phyloP scores from a whole-genome alignment of 2,113 vertebrate species.

The Centropus unirufus region DNA sequence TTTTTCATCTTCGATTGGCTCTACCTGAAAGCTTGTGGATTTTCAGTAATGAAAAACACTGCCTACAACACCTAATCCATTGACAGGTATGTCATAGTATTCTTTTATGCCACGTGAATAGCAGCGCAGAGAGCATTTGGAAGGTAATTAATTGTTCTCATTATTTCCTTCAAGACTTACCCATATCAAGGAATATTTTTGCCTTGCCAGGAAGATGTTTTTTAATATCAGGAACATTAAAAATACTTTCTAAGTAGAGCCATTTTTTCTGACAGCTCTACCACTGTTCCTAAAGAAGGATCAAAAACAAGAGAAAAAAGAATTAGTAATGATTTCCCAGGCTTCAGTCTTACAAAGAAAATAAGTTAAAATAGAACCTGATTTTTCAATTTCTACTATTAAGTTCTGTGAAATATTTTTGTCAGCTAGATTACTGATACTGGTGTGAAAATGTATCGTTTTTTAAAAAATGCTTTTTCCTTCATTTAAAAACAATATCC shows the following conservation, averaged over 20 bases:
- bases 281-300: conserved; percentile 81
- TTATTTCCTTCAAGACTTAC: conserved; percentile 87
- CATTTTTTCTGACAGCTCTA: conserved; percentile 85
- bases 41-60: neutral
- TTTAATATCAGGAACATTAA: conserved; percentile 84
- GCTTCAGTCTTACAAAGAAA: neutral
- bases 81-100: neutral
- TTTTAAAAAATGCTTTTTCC: neutral
- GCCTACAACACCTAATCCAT: neutral
- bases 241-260: conserved; percentile 88
- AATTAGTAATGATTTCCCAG: neutral
- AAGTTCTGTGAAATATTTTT: neutral
- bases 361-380: neutral
- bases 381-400: neutral
- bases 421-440: neutral
- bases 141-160: conserved; percentile 81
- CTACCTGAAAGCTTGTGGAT: neutral
- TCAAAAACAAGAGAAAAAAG: neutral
- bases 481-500: neutral
- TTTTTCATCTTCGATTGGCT: neutral
- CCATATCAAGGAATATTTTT: conserved; percentile 87
- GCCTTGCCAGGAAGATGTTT: conserved; percentile 84
- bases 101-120: conserved; percentile 78
- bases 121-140: conserved; percentile 80
- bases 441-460: neutral